These are phyloP conservation scores for Semnopithecus entellus DNA, from an alignment of 2,113 vertebrate species.

Conservation along the genomic window DNA sequence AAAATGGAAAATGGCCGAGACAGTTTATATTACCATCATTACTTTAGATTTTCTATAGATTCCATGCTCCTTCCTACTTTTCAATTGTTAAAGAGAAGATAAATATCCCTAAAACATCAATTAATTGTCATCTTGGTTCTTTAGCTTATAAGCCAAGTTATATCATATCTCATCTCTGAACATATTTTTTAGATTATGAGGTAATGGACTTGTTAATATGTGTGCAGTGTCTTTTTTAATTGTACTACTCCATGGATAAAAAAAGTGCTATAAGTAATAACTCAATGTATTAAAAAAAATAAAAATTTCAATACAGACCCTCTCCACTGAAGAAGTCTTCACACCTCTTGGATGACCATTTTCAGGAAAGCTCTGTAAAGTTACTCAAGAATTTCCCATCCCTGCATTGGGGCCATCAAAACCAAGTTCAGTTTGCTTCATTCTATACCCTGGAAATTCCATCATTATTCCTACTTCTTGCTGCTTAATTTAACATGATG, in stretches of 20 bases:
- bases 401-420: neutral
- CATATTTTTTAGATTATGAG: conserved; percentile 49
- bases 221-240: conserved; percentile 59
- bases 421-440: neutral
- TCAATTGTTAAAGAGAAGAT: conserved; percentile 20
- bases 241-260: neutral
- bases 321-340: conserved; percentile 58
- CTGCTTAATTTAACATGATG: neutral
- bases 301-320: conserved; percentile 43
- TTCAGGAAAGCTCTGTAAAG: conserved; percentile 46
- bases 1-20: conserved; percentile 56
- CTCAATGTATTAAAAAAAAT: conserved; percentile 70
- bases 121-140: conserved; percentile 35
- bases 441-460: neutral
- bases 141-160: conserved; percentile 28
- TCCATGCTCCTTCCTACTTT: conserved; percentile 31
- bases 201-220: conserved; percentile 38
- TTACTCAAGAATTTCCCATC: conserved; percentile 19
- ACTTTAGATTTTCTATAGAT: conserved; percentile 53
- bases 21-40: conserved; percentile 37
- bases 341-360: conserved; percentile 6
- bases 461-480: neutral
- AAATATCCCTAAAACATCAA: conserved; percentile 51
- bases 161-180: neutral
- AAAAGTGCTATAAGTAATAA: conserved; percentile 53